Conservation (phyloP, 2,797 vertebrate species). For the Poeciliopsis gracilis region DNA sequence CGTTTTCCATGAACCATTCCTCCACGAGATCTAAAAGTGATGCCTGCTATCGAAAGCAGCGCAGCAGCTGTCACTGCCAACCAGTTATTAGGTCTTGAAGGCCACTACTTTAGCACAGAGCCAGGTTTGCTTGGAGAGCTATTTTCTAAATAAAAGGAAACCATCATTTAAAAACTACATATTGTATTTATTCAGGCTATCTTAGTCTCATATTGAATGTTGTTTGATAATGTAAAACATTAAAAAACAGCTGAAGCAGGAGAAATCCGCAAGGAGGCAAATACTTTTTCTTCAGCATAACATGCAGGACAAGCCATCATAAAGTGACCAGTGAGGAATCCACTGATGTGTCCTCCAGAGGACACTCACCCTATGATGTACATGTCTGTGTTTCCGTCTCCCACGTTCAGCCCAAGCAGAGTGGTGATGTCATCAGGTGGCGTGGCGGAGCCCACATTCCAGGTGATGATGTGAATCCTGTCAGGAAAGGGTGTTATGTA, state of each 20-base stretch:
- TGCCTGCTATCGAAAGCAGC: neutral
- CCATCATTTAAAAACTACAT: neutral
- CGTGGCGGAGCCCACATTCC: constrained; percentile 94
- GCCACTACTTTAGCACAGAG: neutral
- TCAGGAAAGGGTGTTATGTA: constrained; percentile 41
- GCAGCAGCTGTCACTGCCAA: neutral
- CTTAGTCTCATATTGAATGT: neutral
- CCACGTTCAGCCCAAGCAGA: constrained; percentile 89
- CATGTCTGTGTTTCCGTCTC: constrained; percentile 91
- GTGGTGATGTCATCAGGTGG: constrained; percentile 92
- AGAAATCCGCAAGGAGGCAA: neutral
- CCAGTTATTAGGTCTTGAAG: neutral
- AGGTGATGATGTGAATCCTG: constrained; percentile 94
- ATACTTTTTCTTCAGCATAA: neutral
- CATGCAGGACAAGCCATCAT: constrained; percentile 3
- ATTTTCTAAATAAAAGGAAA: neutral
- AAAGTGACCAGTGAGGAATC: constrained; percentile 9
- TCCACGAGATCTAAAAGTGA: neutral
- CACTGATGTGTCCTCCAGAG: neutral
- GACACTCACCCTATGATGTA: constrained; percentile 94
- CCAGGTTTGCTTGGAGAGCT: neutral
- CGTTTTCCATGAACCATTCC: neutral
- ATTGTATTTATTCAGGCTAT: neutral
- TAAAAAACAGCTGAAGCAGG: neutral
- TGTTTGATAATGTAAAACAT: neutral